Percentiles rank a stretch among this genome's conserved stretches.
phyloP scores from a whole-genome alignment of 2,888 invertebrate species.

The Cryptocheilus praepositus region DNA sequence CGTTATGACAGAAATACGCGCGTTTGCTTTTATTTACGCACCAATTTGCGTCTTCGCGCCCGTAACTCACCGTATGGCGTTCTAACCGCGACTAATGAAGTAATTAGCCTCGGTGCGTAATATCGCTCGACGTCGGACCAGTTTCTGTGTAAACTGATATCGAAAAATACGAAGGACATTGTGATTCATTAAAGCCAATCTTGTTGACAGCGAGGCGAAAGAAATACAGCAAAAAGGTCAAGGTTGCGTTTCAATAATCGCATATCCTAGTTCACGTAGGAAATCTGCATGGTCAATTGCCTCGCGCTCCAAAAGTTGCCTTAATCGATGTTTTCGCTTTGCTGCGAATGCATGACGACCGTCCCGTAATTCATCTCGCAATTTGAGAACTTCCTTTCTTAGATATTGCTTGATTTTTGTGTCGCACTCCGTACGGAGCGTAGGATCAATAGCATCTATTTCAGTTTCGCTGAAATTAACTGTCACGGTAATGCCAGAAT shows the following conservation, averaged over 20 bases:
- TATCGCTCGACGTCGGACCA: no score
- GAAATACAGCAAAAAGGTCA: conserved; percentile 45
- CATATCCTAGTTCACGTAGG: conserved; percentile 53
- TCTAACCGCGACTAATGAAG: no score
- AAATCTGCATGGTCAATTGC: conserved; percentile 43
- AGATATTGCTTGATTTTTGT: conserved; percentile 23
- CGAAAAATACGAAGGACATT: background rate
- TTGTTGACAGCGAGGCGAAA: conserved; percentile 23
- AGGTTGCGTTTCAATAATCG: conserved; percentile 56
- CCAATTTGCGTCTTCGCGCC: no score
- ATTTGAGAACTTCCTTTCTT: conserved; percentile 35
- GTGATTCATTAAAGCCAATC: conserved; percentile 29
- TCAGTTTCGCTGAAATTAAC: conserved; percentile 29
- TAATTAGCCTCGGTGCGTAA: no score
- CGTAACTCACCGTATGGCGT: no score
- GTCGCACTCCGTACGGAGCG: conserved; percentile 13
- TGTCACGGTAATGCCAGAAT: background rate
- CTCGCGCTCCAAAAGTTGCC: conserved; percentile 40
- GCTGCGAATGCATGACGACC: conserved; percentile 39
- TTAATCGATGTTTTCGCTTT: conserved; percentile 46
- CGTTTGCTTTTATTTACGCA: no score
- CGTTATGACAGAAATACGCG: no score
- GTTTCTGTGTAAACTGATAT: no score
- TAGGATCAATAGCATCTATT: conserved; percentile 22
- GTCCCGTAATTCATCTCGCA: conserved; percentile 35